These are phyloP conservation scores for Drosophila repleta DNA, from an alignment of 1,140 invertebrate species.

Conservation along the genomic window DNA sequence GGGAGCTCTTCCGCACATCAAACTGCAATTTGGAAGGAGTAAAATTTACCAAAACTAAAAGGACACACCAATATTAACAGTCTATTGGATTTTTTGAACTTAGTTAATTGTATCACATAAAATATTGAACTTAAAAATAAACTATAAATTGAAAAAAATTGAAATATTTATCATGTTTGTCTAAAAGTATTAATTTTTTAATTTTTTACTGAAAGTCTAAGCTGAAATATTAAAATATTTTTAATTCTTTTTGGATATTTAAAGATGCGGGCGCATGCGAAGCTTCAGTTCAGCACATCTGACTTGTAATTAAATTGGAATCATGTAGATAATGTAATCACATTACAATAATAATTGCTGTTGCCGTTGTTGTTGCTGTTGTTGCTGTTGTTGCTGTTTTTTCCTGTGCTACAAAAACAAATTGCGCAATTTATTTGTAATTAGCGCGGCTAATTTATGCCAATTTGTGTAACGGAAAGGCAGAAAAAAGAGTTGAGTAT, in stretches of 20 bases:
- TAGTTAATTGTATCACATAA: neutral
- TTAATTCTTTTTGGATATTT: neutral
- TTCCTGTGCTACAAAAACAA: slow-evolving; percentile 35
- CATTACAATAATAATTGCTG: slow-evolving; percentile 32
- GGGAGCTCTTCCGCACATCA: no score
- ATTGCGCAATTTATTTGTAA: slow-evolving; percentile 69
- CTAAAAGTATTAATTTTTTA: no score
- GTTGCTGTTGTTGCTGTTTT: neutral
- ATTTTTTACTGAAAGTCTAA: no score
- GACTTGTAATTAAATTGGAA: slow-evolving; percentile 43
- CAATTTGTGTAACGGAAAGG: slow-evolving; percentile 36
- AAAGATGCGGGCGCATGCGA: no score
- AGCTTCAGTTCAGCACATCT: slow-evolving; percentile 5
- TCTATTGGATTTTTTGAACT: neutral
- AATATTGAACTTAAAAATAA: no score
- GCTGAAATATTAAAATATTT: neutral
- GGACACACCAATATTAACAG: no score
- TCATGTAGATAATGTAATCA: slow-evolving; percentile 39
- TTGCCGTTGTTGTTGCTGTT: slow-evolving; percentile 20
- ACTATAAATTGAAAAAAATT: no score
- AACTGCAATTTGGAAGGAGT: no score
- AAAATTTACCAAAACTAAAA: no score
- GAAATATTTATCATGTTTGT: no score
- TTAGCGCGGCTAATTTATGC: slow-evolving; percentile 70
- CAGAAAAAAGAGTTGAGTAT: slow-evolving; percentile 11